These are phyloP conservation scores for Sphaeramia orbicularis DNA, from an alignment of 2,797 vertebrate species.

Conservation along the genomic window DNA sequence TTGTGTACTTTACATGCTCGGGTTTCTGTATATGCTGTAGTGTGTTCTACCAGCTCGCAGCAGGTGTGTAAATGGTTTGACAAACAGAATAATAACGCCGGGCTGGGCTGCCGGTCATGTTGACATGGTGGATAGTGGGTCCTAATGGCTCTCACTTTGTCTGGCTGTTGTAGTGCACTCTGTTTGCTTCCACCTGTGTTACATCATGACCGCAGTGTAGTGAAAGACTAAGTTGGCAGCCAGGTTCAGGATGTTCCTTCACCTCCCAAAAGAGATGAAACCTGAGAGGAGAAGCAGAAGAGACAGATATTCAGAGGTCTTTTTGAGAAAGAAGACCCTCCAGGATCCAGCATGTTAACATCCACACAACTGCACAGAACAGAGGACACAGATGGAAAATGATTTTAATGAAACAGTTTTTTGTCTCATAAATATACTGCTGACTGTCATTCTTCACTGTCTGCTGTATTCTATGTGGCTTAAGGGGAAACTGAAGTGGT, in stretches of 20 bases:
- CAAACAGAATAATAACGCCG: slow-evolving; percentile 58
- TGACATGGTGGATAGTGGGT: slow-evolving; percentile 44
- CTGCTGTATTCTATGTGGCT: background rate
- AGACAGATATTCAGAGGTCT: slow-evolving; percentile 19
- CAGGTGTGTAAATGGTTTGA: slow-evolving; percentile 74
- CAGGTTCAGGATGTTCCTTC: slow-evolving; percentile 26
- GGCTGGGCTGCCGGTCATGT: slow-evolving; percentile 42
- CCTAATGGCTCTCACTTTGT: slow-evolving; percentile 36
- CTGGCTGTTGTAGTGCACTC: slow-evolving; percentile 9
- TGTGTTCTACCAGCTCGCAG: slow-evolving; percentile 44
- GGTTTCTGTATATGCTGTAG: slow-evolving; percentile 53
- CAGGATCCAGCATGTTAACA: slow-evolving; percentile 7
- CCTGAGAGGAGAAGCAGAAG: slow-evolving; percentile 27
- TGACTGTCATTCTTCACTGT: background rate
- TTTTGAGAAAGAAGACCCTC: slow-evolving; percentile 20
- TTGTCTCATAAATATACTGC: background rate
- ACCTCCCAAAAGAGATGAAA: slow-evolving; percentile 21
- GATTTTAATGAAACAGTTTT: background rate
- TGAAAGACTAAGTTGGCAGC: slow-evolving; percentile 37
- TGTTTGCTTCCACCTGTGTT: slow-evolving; percentile 48
- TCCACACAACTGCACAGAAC: slow-evolving; percentile 9
- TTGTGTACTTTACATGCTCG: slow-evolving; percentile 54
- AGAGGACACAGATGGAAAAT: slow-evolving; percentile 4
- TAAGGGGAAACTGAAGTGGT: background rate
- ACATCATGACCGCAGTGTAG: slow-evolving; percentile 23